A percentile compares a stretch with the other conserved stretches of the same genome.
These are phyloP conservation scores for Lithophane socia DNA, from an alignment of 2,888 invertebrate species.

Conservation along the genomic window DNA sequence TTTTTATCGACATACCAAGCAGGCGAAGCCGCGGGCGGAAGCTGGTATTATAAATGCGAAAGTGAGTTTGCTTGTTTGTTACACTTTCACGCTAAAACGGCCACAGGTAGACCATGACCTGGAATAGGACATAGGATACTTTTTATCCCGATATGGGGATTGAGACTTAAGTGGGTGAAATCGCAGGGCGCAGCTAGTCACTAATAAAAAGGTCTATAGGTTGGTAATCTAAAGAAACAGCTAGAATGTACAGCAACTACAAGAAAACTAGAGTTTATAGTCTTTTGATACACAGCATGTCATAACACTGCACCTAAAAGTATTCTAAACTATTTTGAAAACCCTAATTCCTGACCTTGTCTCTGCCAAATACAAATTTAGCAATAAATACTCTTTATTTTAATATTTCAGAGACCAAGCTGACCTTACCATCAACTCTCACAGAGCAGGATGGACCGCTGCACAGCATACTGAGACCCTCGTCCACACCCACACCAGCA, in stretches of 20 bases:
- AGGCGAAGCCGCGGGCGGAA: too few relatives aligned
- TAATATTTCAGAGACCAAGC: constrained; percentile 75
- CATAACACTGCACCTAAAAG: background rate
- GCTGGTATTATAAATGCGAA: too few relatives aligned
- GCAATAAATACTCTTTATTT: background rate
- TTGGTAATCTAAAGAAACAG: background rate
- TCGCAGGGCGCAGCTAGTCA: background rate
- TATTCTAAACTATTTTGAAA: background rate
- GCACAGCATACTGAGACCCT: constrained; percentile 67
- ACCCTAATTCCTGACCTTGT: background rate
- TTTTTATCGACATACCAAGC: background rate
- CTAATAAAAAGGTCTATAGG: background rate
- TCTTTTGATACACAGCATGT: background rate
- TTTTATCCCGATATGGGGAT: too few relatives aligned
- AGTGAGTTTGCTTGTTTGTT: too few relatives aligned
- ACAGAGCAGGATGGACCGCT: constrained; percentile 75
- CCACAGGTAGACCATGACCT: too few relatives aligned
- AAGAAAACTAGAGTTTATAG: background rate
- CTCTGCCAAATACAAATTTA: background rate
- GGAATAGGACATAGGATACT: too few relatives aligned
- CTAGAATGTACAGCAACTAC: background rate
- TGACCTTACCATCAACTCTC: constrained; percentile 53
- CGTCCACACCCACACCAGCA: constrained; percentile 51
- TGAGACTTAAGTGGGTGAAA: too few relatives aligned
- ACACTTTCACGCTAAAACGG: too few relatives aligned